A percentile compares a stretch with the other conserved stretches of the same genome.
These are phyloP conservation scores for Neoaliturus tenellus DNA, from an alignment of 2,888 invertebrate genomes.

Conservation along the genomic window DNA sequence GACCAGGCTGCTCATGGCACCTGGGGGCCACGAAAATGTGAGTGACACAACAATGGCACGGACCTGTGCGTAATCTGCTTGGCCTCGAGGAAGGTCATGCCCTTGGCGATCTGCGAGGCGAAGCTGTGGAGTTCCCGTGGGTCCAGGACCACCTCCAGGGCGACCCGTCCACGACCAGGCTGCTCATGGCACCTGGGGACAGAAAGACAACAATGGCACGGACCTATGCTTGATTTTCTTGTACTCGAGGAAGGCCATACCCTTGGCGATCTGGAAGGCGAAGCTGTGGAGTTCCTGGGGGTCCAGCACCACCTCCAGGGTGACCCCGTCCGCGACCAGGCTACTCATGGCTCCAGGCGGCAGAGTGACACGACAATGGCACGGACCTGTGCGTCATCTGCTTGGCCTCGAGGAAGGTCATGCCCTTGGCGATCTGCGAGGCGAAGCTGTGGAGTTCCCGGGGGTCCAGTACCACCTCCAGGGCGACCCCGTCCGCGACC, in stretches of 20 bases:
- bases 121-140: slow-evolving; percentile 51
- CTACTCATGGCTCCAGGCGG: no score
- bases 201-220: no score
- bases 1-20: slow-evolving; percentile 8
- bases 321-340: no score
- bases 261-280: no score
- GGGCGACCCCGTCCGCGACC: background rate
- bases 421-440: slow-evolving; percentile 46
- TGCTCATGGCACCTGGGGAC: slow-evolving; percentile 20
- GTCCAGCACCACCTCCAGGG: no score
- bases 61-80: slow-evolving; percentile 56
- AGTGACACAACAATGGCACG: no score
- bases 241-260: no score
- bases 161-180: background rate
- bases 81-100: slow-evolving; percentile 33
- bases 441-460: slow-evolving; percentile 54
- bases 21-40: no score
- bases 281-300: no score
- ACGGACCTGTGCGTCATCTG: slow-evolving; percentile 52
- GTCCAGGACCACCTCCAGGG: slow-evolving; percentile 40
- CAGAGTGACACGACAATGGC: no score
- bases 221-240: no score
- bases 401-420: slow-evolving; percentile 38
- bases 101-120: slow-evolving; percentile 48
- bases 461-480: slow-evolving; percentile 43